Evolutionary conservation across 2,888 invertebrate species (phyloP).

Genomic region (Hydroisotoma schaefferi): DNA sequence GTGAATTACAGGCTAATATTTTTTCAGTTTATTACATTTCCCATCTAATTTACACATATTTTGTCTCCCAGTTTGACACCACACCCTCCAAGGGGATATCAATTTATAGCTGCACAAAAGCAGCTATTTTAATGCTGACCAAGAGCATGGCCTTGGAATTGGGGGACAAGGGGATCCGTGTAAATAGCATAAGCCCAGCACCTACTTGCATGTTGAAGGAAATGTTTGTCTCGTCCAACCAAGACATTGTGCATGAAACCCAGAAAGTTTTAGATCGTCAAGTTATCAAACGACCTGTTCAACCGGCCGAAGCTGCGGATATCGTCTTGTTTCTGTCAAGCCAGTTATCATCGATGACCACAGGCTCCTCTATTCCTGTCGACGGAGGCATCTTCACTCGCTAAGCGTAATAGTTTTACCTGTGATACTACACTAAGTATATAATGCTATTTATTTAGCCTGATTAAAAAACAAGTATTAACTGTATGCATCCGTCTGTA

Average conservation of each 20-base stretch:
- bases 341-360: slow-evolving; percentile 29
- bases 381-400: slow-evolving; percentile 33
- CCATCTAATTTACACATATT: background rate
- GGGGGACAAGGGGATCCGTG: slow-evolving; percentile 55
- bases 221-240: slow-evolving; percentile 34
- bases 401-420: too few species aligned
- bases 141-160: slow-evolving; percentile 80
- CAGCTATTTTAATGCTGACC: slow-evolving; percentile 79
- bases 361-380: slow-evolving; percentile 27
- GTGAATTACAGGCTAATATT: background rate
- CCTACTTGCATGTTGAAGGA: slow-evolving; percentile 30
- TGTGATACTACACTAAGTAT: too few species aligned
- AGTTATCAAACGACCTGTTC: slow-evolving; percentile 32
- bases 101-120: slow-evolving; percentile 80
- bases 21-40: background rate
- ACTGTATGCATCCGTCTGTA: too few species aligned
- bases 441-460: too few species aligned
- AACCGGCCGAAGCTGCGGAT: slow-evolving; percentile 32
- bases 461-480: too few species aligned
- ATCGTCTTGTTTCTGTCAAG: slow-evolving; percentile 30
- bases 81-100: slow-evolving; percentile 50
- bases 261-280: slow-evolving; percentile 35
- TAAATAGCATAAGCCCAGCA: slow-evolving; percentile 32
- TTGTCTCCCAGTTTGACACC: slow-evolving; percentile 23
- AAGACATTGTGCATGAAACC: slow-evolving; percentile 27